Base-by-base conservation (phyloP, 2,113 vertebrate genomes). In the Fukomys damarensis region DNA sequence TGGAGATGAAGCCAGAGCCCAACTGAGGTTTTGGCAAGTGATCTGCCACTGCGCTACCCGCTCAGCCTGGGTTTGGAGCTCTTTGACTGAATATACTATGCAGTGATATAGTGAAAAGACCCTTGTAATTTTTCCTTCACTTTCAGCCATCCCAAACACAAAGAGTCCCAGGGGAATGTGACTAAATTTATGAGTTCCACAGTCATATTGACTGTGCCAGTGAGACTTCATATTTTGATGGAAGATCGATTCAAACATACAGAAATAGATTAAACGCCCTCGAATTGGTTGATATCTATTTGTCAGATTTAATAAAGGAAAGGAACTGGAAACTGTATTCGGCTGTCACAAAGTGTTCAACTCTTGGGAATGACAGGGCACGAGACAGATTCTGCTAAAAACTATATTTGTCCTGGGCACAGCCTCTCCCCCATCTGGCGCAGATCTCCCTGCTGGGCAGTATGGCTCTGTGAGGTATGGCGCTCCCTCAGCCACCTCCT, bases 221-320 rank as follows among this genome's bases (percentile, higher is more conserved):
- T 56, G 96, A 72, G 63, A 74, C 74, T 94, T 84, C 59, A 89
- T 96, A 92, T 49, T 19, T 14, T 90, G n/a, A 46, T 9, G 20
- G 0, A 86, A 74, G 95, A 91, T 41, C 91, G 30, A 30, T 91
- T 63, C 59, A 96, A 54, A 13, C 38, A 96, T 93, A 86, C 83
- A 30, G 89, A 76, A 89, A 38, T 58, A 7, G 3, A 35, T n/a
- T 30, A 20, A 68, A 63, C 0, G 24, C 6, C 58, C 13, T 86
- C 58, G 16, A 86, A 46, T 16, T 89, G 54, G 30, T 43, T 70
- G 63, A 19, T n/a, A 74, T 38, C 86, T 28, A 86, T 32, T 43
- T 12, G 83, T 93, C 16, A 86, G 72, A 35, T 0, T 83, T 89
- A 46, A 24, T 14, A 77, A 84, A 58, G 38, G 83, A 93, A 90